phyloP scores from a whole-genome alignment of 2,888 invertebrate genomes.

The Brachynemurus nebulosus region DNA sequence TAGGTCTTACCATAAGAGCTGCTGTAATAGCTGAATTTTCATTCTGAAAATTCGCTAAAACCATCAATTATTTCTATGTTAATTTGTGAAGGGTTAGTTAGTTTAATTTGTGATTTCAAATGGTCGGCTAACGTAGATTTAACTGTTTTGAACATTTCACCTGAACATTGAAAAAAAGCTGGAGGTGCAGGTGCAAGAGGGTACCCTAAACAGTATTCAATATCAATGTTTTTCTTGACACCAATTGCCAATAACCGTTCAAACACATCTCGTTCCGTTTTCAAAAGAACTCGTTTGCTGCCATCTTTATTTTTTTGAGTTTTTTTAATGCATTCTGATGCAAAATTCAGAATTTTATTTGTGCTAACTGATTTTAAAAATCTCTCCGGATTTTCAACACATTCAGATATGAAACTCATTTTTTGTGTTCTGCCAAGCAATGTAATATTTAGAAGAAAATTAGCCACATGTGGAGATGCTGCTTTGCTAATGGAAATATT shows the following conservation, averaged over 20 bases:
- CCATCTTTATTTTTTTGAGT: slow-evolving; percentile 16
- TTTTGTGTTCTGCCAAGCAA: slow-evolving; percentile 18
- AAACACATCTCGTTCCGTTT: background rate
- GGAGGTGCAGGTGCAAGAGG: no score
- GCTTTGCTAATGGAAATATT: slow-evolving; percentile 19
- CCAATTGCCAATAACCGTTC: slow-evolving; percentile 15
- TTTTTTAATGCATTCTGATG: slow-evolving; percentile 18
- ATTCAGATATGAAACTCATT: slow-evolving; percentile 19
- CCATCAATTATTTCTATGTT: no score
- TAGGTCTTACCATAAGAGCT: no score
- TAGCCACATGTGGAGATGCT: slow-evolving; percentile 13
- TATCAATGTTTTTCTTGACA: slow-evolving; percentile 18
- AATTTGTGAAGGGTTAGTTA: no score
- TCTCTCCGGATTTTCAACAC: slow-evolving; percentile 16
- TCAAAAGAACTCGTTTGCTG: slow-evolving; percentile 15
- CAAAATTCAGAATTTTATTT: slow-evolving; percentile 23
- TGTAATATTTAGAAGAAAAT: slow-evolving; percentile 21
- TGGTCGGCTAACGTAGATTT: no score
- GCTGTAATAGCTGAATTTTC: no score
- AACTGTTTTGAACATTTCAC: no score
- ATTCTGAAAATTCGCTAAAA: no score
- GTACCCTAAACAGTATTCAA: no score
- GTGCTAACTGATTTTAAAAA: slow-evolving; percentile 21
- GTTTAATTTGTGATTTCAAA: no score
- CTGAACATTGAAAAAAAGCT: no score